Conservation (phyloP, 2,888 invertebrate species). For the Andrena haemorrhoa region DNA sequence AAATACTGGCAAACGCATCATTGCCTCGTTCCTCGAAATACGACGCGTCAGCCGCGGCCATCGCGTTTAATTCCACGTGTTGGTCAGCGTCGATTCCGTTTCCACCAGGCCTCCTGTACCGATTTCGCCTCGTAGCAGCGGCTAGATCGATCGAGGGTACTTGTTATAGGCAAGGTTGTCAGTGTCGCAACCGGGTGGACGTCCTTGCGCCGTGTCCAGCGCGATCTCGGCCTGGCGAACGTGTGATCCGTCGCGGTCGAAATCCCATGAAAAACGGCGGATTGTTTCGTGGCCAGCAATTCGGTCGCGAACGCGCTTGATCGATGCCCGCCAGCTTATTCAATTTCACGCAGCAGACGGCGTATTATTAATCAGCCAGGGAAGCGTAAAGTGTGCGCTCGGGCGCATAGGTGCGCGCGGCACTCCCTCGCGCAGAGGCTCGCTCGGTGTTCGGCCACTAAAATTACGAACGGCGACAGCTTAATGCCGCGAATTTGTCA, state of each 20-base stretch:
- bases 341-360: slow-evolving; percentile 67
- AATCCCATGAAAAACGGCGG: slow-evolving; percentile 61
- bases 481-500: slow-evolving; percentile 52
- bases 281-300: slow-evolving; percentile 63
- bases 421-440: neutral
- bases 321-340: slow-evolving; percentile 63
- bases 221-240: slow-evolving; percentile 40
- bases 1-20: slow-evolving; percentile 33
- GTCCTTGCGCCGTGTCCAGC: slow-evolving; percentile 14
- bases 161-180: slow-evolving; percentile 24
- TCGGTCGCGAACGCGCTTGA: slow-evolving; percentile 51
- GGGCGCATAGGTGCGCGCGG: slow-evolving; percentile 5
- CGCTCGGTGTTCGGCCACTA: slow-evolving; percentile 19
- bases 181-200: slow-evolving; percentile 37
- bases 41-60: neutral
- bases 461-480: slow-evolving; percentile 51
- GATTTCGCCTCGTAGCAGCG: neutral
- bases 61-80: neutral
- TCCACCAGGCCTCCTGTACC: neutral
- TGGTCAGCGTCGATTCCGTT: slow-evolving; percentile 4
- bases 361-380: slow-evolving; percentile 63
- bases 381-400: slow-evolving; percentile 41
- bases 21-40: slow-evolving; percentile 11
- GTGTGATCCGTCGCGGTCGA: slow-evolving; percentile 49
- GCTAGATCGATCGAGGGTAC: neutral